Base-by-base conservation (phyloP, 2,888 invertebrate species). In the Eristalis intricaria region DNA sequence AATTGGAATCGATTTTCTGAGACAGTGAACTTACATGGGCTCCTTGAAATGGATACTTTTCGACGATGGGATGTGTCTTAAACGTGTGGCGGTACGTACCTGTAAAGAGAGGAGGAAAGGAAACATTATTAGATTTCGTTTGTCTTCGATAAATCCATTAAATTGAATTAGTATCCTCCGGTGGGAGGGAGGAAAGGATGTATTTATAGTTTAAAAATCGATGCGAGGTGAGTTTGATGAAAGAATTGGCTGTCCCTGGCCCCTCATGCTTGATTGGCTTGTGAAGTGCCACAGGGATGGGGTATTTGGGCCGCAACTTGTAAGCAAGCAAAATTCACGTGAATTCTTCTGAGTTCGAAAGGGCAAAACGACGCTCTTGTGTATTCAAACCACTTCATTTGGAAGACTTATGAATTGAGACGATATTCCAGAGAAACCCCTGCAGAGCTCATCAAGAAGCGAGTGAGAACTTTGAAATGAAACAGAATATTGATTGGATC, bases 1-100 rank as follows among this genome's bases (percentile, higher is more conserved):
- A 84, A 84, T 84, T 69, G 60, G 60, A 79, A 79, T 84, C 79
- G 84, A 84, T 84, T 84, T 79, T 79, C 74, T 60, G 8, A 84
- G 64, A 75, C 79, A 79, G 63, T 78, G 40, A 74, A 75, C 74
- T 64, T 78, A 74, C 84, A 29, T 26, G 19, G 61, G 58, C 74
- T 38, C 61, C 60, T 56, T 64, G 15, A 58, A 74, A 58, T n/a
- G 69, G 71, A 65, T 23, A 68, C 66, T 22, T 61, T 19, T 60
- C 63, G 58, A 23, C 26, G 26, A 56, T 68, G 71, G n/a, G 38
- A 77, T n/a, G n/a, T 29, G 35, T 70, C 70, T 76, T 76, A 76
- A 43, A 58, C 3, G 50, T 15, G 11, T 32, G 32, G 32, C 10
- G 23, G 3, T 35, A 79, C 84, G 35, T 84, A 84, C 84, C 84